Conservation (phyloP, 2,888 invertebrate genomes). For the Altica lythri region DNA sequence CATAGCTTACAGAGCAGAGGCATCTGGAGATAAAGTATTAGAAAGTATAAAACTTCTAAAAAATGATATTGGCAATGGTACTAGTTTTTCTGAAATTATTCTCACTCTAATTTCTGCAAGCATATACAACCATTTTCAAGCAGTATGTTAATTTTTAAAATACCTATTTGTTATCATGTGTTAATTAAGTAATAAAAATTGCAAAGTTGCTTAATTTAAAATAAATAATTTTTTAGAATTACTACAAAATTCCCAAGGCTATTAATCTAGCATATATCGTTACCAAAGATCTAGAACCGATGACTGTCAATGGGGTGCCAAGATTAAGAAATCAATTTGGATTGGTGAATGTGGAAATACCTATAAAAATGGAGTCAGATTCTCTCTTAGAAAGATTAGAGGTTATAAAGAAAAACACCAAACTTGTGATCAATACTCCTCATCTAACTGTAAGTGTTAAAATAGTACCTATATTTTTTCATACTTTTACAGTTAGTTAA, state of each 20-base stretch:
- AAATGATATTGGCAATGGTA: constrained; percentile 4
- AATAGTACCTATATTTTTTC: too few relatives aligned
- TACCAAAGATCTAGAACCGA: constrained; percentile 6
- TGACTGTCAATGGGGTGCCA: constrained; percentile 14
- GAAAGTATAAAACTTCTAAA: constrained; percentile 6
- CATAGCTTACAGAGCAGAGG: constrained; percentile 3
- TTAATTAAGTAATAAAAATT: too few relatives aligned
- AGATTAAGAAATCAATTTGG: constrained; percentile 16
- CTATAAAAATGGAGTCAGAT: constrained; percentile 3
- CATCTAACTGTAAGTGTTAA: constrained; percentile 5
- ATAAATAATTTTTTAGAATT: constrained; percentile 12
- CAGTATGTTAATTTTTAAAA: constrained; percentile 3
- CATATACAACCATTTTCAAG: constrained; percentile 9
- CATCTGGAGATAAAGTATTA: not conserved
- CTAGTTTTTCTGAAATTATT: constrained; percentile 13
- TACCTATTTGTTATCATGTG: too few relatives aligned
- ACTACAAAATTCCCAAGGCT: not conserved
- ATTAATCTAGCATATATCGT: constrained; percentile 1
- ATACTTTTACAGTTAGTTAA: too few relatives aligned
- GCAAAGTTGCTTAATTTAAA: not conserved
- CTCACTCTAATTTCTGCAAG: constrained; percentile 15
- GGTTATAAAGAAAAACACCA: constrained; percentile 1
- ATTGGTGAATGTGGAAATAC: constrained; percentile 4
- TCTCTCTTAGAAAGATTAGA: constrained; percentile 4
- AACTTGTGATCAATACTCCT: not conserved